phyloP scores from a whole-genome alignment of 2,113 vertebrate genomes.

The Microtus richardsoni region DNA sequence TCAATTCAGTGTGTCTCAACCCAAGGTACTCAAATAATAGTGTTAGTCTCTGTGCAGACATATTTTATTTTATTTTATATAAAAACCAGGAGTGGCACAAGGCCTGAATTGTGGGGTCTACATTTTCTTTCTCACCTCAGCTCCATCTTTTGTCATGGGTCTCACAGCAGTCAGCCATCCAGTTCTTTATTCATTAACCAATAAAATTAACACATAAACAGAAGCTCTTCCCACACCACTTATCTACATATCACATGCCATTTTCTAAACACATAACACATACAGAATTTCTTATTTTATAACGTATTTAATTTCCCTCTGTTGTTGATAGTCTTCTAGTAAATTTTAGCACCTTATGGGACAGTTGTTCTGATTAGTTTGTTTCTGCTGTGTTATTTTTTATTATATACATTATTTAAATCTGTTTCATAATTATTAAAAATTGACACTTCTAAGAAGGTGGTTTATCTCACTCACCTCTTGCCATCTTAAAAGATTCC shows the following conservation, averaged over 20 bases:
- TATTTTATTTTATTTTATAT: not conserved
- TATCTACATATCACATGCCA: not conserved
- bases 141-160: not conserved
- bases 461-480: not conserved
- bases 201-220: too few relatives aligned
- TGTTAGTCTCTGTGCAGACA: not conserved
- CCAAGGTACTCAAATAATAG: not conserved
- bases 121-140: not conserved
- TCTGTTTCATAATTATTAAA: not conserved
- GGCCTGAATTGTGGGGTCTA: accelerated
- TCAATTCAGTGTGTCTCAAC: not conserved
- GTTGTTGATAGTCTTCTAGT: not conserved
- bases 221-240: too few relatives aligned
- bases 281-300: too few relatives aligned
- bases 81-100: not conserved
- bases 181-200: too few relatives aligned
- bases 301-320: not conserved
- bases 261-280: not conserved
- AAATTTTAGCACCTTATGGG: not conserved
- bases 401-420: not conserved
- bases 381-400: not conserved
- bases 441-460: not conserved
- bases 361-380: not conserved
- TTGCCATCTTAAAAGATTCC: not conserved
- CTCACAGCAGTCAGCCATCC: not conserved